Percentiles rank a stretch among this genome's conserved stretches.
These are phyloP conservation scores for Eulithis testata DNA, from an alignment of 2,888 invertebrate species.

Conservation along the genomic window DNA sequence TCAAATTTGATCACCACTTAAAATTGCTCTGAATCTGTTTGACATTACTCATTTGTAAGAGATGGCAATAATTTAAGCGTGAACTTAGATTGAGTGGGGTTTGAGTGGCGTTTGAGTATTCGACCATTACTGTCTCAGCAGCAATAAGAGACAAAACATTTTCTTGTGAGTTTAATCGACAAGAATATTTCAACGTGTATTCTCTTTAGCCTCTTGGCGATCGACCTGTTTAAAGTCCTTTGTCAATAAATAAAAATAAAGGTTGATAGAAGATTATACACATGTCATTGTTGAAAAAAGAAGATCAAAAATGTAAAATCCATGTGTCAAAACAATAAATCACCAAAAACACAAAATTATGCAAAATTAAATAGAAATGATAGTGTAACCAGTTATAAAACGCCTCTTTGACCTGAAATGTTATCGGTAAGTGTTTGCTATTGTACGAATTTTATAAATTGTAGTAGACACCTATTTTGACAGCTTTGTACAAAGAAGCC, in stretches of 20 bases:
- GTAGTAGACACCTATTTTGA: slow-evolving; percentile 58
- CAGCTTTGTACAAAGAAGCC: slow-evolving; percentile 78
- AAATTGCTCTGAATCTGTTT: too few relatives aligned
- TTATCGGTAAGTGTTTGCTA: slow-evolving; percentile 57
- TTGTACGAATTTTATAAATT: slow-evolving; percentile 24
- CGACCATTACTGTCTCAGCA: too few relatives aligned
- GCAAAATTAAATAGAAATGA: slow-evolving; percentile 48
- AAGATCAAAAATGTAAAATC: slow-evolving; percentile 69
- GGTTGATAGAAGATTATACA: slow-evolving; percentile 48
- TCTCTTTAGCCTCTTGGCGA: slow-evolving; percentile 6
- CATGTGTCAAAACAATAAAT: slow-evolving; percentile 50
- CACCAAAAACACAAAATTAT: slow-evolving; percentile 45
- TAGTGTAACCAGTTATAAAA: slow-evolving; percentile 34
- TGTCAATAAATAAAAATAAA: slow-evolving; percentile 30
- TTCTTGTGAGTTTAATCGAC: background rate
- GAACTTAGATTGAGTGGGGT: too few relatives aligned
- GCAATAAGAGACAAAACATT: too few relatives aligned
- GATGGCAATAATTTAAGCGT: too few relatives aligned
- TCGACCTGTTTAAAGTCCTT: slow-evolving; percentile 13
- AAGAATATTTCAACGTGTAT: background rate
- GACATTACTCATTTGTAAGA: too few relatives aligned
- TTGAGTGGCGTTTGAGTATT: too few relatives aligned
- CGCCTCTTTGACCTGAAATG: slow-evolving; percentile 45
- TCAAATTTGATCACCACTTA: too few relatives aligned
- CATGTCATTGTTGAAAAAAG: slow-evolving; percentile 72